Evolutionary conservation across 2,888 invertebrate species (phyloP).

Genomic region (Lordiphosa andalusiaca): DNA sequence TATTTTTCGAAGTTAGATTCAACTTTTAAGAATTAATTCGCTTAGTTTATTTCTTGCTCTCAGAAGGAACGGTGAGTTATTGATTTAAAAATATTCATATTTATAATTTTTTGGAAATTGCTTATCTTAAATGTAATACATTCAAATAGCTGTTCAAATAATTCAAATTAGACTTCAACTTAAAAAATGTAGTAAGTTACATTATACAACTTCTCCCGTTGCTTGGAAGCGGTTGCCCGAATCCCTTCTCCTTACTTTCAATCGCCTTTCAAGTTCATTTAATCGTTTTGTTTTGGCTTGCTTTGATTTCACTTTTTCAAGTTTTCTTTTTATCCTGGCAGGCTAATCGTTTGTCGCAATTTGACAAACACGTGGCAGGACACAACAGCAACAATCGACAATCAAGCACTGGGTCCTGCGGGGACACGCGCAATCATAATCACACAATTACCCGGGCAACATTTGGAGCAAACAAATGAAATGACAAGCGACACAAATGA

Average conservation of each 20-base stretch:
- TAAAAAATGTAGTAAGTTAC: no score
- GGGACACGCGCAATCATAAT: constrained; percentile 46
- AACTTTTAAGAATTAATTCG: no score
- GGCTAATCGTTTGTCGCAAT: constrained; percentile 15
- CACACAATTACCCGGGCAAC: constrained; percentile 38
- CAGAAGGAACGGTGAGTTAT: no score
- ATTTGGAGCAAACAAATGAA: constrained; percentile 1
- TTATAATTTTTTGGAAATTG: no score
- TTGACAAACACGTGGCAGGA: constrained; percentile 14
- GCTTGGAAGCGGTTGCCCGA: background rate
- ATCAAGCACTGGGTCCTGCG: constrained; percentile 16
- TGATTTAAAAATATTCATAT: no score
- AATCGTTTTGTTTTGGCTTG: constrained; percentile 4
- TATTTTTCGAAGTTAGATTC: no score
- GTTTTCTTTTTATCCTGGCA: background rate
- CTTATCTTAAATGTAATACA: no score
- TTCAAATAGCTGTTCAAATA: no score
- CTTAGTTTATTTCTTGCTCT: no score
- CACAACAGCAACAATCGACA: constrained; percentile 1
- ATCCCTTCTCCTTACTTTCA: no score
- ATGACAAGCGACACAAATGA: constrained; percentile 19
- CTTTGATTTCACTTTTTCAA: constrained; percentile 4
- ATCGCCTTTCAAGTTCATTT: constrained; percentile 3
- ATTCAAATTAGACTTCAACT: no score
- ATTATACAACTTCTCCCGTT: background rate